Percentiles rank a stretch among this genome's conserved stretches.
phyloP scores from a whole-genome alignment of 2,113 vertebrate species.

The Trinectes maculatus region DNA sequence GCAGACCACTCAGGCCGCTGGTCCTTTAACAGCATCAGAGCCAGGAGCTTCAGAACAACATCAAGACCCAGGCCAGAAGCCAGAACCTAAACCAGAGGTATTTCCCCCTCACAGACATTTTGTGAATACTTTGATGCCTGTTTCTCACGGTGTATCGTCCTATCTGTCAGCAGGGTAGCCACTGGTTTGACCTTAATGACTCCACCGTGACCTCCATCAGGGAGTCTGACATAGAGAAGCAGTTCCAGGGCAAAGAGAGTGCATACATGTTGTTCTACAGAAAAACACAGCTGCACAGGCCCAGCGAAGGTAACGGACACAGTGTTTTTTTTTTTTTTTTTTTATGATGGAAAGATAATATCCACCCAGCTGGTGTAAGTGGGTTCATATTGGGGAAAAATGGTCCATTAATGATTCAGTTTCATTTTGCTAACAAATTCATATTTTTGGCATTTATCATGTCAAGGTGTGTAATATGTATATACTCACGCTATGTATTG shows the following conservation, averaged over 20 bases:
- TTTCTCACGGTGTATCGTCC: constrained; percentile 44
- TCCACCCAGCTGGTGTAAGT: not conserved
- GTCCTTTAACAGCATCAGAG: constrained; percentile 12
- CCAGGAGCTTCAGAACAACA: constrained; percentile 27
- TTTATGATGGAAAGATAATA: constrained; percentile 7
- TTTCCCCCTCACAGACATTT: no score
- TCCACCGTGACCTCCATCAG: constrained; percentile 89
- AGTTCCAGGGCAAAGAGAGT: constrained; percentile 97
- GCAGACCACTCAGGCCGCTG: constrained; percentile 18
- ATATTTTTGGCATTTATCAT: not conserved
- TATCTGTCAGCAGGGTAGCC: constrained; percentile 71
- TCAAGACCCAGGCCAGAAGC: constrained; percentile 21
- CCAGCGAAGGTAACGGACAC: constrained; percentile 84
- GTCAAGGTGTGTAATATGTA: not conserved
- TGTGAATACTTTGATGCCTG: constrained; percentile 20
- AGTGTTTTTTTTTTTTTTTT: not conserved
- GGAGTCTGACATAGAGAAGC: constrained; percentile 90
- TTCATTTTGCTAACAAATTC: not conserved
- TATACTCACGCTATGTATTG: not conserved
- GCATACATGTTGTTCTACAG: constrained; percentile 99
- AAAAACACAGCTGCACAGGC: constrained; percentile 87
- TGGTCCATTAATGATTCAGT: not conserved
- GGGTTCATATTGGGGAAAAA: not conserved
- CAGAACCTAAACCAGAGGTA: constrained; percentile 56
- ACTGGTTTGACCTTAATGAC: constrained; percentile 98